Evolutionary conservation across 2,113 vertebrate genomes (phyloP).

Genomic region (Craseonycteris thonglongyai): DNA sequence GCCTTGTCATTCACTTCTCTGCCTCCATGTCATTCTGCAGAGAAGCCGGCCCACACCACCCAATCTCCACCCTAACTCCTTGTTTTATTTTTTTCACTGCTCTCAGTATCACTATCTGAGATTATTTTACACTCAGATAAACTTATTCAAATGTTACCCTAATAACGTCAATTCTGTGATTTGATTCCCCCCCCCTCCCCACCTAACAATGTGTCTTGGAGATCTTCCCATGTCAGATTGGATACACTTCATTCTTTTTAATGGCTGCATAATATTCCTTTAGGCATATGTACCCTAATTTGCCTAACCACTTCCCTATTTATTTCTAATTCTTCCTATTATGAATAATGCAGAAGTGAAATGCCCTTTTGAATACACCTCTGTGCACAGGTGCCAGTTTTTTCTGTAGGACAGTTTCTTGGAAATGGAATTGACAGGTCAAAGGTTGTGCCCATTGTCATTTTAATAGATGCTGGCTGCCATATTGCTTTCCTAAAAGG

Average conservation of each 20-base stretch:
- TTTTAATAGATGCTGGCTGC: slow-evolving; percentile 10
- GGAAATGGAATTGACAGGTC: neutral
- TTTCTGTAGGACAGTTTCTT: neutral
- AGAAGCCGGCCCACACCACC: neutral
- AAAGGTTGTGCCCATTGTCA: neutral
- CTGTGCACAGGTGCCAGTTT: neutral
- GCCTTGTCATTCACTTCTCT: neutral
- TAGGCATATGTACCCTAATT: neutral
- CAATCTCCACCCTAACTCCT: neutral
- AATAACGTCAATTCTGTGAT: neutral
- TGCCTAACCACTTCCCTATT: neutral
- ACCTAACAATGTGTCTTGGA: neutral
- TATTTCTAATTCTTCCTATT: neutral
- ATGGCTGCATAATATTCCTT: neutral
- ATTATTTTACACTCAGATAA: neutral
- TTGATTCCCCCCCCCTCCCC: neutral
- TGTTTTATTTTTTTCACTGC: neutral
- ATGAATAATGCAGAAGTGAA: neutral
- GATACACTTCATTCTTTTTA: neutral
- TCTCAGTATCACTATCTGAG: neutral
- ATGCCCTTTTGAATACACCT: neutral
- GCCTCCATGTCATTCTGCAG: neutral
- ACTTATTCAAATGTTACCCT: neutral
- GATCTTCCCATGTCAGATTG: neutral
- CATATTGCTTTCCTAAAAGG: slow-evolving; percentile 28